Conservation (phyloP, 2,888 invertebrate species). For the Spilosoma lubricipeda region DNA sequence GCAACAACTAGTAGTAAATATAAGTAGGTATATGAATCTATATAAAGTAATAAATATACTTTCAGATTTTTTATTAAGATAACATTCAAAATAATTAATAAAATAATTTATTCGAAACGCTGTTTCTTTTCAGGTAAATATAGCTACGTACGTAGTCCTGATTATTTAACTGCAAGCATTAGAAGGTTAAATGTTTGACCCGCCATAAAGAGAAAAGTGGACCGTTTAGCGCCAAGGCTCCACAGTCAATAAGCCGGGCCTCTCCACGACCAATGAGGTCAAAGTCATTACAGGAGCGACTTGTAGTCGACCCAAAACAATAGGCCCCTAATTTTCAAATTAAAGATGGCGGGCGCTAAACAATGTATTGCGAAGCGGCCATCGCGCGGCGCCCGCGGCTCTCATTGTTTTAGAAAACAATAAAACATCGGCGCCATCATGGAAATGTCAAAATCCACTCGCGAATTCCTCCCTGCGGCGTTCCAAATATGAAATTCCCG, state of each 20-base stretch:
- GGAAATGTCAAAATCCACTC: conserved; percentile 74
- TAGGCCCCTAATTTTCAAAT: conserved; percentile 78
- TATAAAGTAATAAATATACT: too few relatives aligned
- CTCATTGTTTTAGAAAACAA: conserved; percentile 83
- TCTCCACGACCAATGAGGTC: conserved; percentile 53
- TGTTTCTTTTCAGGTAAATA: neutral
- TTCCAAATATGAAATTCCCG: conserved; percentile 84
- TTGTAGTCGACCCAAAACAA: conserved; percentile 54
- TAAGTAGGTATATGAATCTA: too few relatives aligned
- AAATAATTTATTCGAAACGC: neutral
- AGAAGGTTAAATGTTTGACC: conserved; percentile 15
- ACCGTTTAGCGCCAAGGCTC: conserved; percentile 11
- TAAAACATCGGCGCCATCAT: conserved; percentile 76
- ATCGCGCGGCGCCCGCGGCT: conserved; percentile 58
- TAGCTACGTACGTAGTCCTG: neutral
- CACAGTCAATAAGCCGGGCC: conserved; percentile 20
- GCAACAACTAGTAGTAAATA: too few relatives aligned
- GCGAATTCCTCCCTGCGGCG: conserved; percentile 80
- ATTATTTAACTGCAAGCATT: neutral
- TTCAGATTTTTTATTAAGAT: too few relatives aligned
- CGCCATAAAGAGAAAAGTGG: conserved; percentile 6
- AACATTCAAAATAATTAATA: too few relatives aligned
- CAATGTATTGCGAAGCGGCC: conserved; percentile 73
- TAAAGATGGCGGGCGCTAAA: conserved; percentile 78
- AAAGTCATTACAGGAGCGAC: conserved; percentile 46